These are phyloP conservation scores for Peromyscus maniculatus DNA, from an alignment of 2,113 vertebrate species.

Conservation along the genomic window DNA sequence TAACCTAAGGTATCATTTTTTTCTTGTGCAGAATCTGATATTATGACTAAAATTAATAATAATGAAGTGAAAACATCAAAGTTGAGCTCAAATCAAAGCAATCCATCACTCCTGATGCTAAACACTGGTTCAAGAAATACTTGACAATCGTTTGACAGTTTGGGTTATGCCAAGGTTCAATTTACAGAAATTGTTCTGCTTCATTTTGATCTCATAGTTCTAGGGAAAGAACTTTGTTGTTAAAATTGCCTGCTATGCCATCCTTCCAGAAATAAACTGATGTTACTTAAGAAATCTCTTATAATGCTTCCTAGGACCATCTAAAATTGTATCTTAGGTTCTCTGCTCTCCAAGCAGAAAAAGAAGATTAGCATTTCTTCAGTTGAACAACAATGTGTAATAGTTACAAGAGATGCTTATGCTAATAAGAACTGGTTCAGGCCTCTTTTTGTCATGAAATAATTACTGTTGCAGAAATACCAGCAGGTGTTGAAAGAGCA, in stretches of 20 bases:
- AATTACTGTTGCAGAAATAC: slow-evolving; percentile 84
- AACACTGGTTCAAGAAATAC: background rate
- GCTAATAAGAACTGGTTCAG: slow-evolving; percentile 72
- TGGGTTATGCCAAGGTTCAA: background rate
- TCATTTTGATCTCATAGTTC: background rate
- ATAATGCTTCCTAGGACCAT: background rate
- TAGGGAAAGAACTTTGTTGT: background rate
- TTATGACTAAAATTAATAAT: background rate
- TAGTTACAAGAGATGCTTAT: slow-evolving; percentile 76
- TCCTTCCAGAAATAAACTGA: background rate
- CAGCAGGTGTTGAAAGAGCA: slow-evolving; percentile 85
- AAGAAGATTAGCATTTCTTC: slow-evolving; percentile 74
- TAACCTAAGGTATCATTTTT: background rate
- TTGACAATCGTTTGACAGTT: slow-evolving; percentile 43
- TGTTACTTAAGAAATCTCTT: background rate
- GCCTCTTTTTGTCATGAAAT: slow-evolving; percentile 81
- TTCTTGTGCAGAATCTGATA: accelerated
- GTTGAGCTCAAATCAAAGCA: background rate
- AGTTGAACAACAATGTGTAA: slow-evolving; percentile 57
- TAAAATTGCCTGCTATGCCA: background rate
- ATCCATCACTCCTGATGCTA: background rate
- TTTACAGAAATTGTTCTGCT: background rate
- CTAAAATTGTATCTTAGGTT: slow-evolving; percentile 15
- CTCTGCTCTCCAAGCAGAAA: slow-evolving; percentile 49
- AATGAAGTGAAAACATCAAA: background rate